A percentile compares a stretch with the other conserved stretches of the same genome.
phyloP scores from a whole-genome alignment of 2,888 invertebrate species.

The Bellardia bayeri region DNA sequence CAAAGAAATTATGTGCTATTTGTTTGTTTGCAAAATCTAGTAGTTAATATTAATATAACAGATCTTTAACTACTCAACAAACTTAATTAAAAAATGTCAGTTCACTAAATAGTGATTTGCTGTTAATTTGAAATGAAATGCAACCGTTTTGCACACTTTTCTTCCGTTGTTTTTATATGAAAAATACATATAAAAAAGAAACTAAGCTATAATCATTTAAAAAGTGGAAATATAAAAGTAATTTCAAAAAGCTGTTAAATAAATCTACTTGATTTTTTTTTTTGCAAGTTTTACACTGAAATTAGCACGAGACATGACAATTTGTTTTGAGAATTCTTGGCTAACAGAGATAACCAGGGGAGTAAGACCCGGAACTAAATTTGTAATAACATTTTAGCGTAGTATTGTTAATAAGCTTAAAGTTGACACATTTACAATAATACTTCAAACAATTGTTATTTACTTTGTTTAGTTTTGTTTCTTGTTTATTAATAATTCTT shows the following conservation, averaged over 20 bases:
- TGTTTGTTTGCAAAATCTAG: neutral
- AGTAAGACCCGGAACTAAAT: constrained; percentile 14
- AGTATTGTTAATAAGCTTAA: neutral
- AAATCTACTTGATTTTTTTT: constrained; percentile 19
- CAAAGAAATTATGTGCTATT: constrained; percentile 1
- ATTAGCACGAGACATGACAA: constrained; percentile 38
- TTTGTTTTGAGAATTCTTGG: neutral
- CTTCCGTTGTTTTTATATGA: neutral
- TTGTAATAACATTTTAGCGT: neutral
- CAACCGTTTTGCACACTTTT: constrained; percentile 58
- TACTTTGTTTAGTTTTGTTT: neutral
- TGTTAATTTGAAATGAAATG: constrained; percentile 58
- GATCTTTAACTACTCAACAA: constrained; percentile 56
- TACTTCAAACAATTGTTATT: neutral
- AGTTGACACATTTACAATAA: constrained; percentile 2
- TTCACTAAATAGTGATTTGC: constrained; percentile 42
- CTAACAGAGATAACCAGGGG: constrained; percentile 4
- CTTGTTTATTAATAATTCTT: too few relatives aligned
- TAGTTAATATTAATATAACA: constrained; percentile 39
- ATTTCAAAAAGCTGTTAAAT: constrained; percentile 3
- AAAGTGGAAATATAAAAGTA: constrained; percentile 31
- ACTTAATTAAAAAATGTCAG: constrained; percentile 68
- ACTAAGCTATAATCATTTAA: neutral
- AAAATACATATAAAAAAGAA: constrained; percentile 2
- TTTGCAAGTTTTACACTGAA: neutral